Conservation (phyloP, 2,113 vertebrate species). For the Lepus europaeus region DNA sequence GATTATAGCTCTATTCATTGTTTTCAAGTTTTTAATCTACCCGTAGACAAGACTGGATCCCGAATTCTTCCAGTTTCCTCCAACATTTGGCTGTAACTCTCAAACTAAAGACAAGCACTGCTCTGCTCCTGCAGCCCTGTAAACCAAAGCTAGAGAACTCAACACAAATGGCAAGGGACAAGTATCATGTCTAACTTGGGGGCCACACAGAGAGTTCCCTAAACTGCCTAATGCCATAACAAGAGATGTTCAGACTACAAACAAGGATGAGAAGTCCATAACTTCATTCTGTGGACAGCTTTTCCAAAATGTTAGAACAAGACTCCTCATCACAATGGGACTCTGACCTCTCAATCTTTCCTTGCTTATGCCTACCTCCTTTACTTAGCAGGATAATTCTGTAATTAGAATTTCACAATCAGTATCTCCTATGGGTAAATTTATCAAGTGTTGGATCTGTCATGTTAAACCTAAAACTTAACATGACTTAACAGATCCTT, state of each 20-base stretch:
- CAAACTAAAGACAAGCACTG: background rate
- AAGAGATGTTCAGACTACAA: background rate
- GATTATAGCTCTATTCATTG: background rate
- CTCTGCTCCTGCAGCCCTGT: background rate
- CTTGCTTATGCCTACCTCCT: background rate
- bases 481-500: background rate
- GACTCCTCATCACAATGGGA: background rate
- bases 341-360: background rate
- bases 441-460: background rate
- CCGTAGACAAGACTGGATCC: background rate
- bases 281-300: background rate
- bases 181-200: background rate
- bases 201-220: background rate
- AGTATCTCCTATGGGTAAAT: background rate
- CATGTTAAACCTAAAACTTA: background rate
- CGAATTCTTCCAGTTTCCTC: background rate
- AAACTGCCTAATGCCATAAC: background rate
- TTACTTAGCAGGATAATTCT: background rate
- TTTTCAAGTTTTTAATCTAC: background rate
- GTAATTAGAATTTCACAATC: background rate
- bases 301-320: background rate
- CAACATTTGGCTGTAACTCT: background rate
- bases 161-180: background rate
- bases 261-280: background rate
- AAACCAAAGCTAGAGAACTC: background rate